Conservation (phyloP, 1,140 invertebrate species). For the Meloidogyne chitwoodi region DNA sequence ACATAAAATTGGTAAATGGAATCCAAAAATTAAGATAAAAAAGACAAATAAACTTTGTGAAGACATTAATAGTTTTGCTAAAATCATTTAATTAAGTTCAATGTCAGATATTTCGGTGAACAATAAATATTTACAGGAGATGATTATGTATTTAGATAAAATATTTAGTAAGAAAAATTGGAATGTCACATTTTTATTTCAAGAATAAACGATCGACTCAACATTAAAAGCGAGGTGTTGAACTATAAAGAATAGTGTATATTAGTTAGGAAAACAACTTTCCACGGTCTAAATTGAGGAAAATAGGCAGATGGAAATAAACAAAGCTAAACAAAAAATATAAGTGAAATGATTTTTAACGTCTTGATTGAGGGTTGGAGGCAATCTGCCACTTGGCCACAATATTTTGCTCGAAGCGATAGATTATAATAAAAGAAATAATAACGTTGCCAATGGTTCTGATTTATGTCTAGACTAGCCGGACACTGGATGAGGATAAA, state of each 20-base stretch:
- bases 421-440: too few relatives aligned
- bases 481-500: too few relatives aligned
- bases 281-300: not conserved
- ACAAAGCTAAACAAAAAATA: not conserved
- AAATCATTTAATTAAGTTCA: not conserved
- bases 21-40: not conserved
- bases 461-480: too few relatives aligned
- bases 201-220: not conserved
- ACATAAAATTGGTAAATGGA: not conserved
- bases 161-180: not conserved
- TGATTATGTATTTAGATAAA: not conserved
- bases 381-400: not conserved
- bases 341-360: not conserved
- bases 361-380: not conserved
- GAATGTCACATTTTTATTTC: not conserved
- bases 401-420: not conserved
- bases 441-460: too few relatives aligned
- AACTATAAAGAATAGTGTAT: not conserved
- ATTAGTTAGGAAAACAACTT: not conserved
- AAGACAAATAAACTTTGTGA: not conserved
- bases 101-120: not conserved
- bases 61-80: not conserved
- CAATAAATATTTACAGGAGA: not conserved
- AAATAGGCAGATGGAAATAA: not conserved
- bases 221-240: not conserved